Evolutionary conservation across 2,888 invertebrate species (phyloP).

Genomic region (Parochlus steinenii): DNA sequence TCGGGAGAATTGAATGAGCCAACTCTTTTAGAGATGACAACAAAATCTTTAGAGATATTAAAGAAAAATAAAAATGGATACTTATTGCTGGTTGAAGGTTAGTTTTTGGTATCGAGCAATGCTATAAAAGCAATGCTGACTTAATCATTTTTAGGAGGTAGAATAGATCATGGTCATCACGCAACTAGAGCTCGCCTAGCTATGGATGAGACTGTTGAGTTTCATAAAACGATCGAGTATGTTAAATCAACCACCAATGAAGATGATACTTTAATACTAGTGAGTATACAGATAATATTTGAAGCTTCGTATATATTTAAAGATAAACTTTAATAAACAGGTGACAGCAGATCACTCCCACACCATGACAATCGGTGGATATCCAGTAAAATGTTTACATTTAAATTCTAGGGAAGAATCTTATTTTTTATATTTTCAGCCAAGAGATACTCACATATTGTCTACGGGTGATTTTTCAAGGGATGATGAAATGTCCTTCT

Average conservation of each 20-base stretch:
- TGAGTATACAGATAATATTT: too few species aligned
- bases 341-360: conserved; percentile 61
- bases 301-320: conserved; percentile 41
- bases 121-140: not conserved
- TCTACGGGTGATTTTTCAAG: conserved; percentile 23
- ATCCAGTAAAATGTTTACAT: conserved; percentile 33
- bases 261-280: conserved; percentile 55
- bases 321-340: too few species aligned
- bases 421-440: conserved; percentile 4
- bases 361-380: conserved; percentile 51
- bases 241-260: conserved; percentile 37
- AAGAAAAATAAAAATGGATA: conserved; percentile 43
- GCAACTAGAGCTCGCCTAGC: conserved; percentile 43
- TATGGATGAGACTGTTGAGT: conserved; percentile 54
- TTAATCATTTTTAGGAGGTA: conserved; percentile 40
- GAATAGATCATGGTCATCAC: conserved; percentile 59
- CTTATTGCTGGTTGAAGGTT: conserved; percentile 54
- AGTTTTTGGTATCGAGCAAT: conserved; percentile 11
- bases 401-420: not conserved
- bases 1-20: conserved; percentile 35
- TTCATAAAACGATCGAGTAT: conserved; percentile 45
- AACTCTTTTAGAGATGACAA: conserved; percentile 53
- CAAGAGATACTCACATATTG: conserved; percentile 18
- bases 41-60: conserved; percentile 47
- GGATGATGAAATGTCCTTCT: conserved; percentile 38